phyloP scores from a whole-genome alignment of 2,888 invertebrate species.

The Microplitis manilae region DNA sequence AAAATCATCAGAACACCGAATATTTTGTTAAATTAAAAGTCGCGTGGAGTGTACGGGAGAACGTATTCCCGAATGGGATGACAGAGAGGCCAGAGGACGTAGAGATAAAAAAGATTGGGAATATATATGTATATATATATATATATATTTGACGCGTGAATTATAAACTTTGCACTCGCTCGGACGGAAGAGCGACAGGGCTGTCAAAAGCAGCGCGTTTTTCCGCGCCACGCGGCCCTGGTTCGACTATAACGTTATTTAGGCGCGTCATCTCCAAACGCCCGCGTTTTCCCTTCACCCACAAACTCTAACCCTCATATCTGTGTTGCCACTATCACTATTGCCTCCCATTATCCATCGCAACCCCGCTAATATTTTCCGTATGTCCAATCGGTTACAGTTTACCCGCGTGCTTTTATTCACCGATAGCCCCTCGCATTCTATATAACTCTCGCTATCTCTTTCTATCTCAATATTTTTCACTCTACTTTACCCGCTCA shows the following conservation, averaged over 20 bases:
- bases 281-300: conserved; percentile 14
- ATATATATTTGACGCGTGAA: conserved; percentile 47
- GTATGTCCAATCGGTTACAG: conserved; percentile 48
- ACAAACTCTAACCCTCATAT: background rate
- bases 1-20: too few relatives aligned
- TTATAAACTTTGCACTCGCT: conserved; percentile 54
- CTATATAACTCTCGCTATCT: conserved; percentile 41
- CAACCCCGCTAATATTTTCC: conserved; percentile 40
- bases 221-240: conserved; percentile 31
- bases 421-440: conserved; percentile 35
- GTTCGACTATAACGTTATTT: conserved; percentile 38
- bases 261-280: conserved; percentile 49
- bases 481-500: too few relatives aligned
- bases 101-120: conserved; percentile 7
- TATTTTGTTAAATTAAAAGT: too few relatives aligned
- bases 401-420: conserved; percentile 45
- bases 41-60: too few relatives aligned
- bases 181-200: conserved; percentile 55
- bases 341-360: conserved; percentile 6
- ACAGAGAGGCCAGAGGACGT: background rate
- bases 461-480: background rate
- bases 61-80: too few relatives aligned
- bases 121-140: background rate
- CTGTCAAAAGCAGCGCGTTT: conserved; percentile 55
- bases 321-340: conserved; percentile 13